Conservation (phyloP, 92 coral and sea anemone species). For the Epizoanthus illoricatus region DNA sequence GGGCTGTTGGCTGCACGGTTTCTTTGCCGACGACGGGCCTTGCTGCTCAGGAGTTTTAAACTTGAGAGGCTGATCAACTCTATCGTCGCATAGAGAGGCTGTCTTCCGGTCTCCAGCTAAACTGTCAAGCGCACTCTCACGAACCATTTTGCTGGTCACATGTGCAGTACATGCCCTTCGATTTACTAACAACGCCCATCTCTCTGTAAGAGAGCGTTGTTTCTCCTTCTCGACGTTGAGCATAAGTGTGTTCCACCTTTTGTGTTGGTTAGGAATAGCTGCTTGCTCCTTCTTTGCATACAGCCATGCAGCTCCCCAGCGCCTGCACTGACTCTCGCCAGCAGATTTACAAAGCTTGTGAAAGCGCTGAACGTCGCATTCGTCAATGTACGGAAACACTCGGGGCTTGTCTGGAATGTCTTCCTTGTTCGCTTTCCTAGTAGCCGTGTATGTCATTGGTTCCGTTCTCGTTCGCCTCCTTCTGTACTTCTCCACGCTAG, state of each 20-base stretch:
- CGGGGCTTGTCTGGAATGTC: background rate
- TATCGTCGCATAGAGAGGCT: background rate
- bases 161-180: too few relatives aligned
- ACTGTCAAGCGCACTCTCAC: background rate
- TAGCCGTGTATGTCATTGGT: background rate
- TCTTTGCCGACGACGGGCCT: background rate
- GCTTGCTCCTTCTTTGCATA: constrained; percentile 77
- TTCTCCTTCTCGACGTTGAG: constrained; percentile 67
- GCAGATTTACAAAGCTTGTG: constrained; percentile 68
- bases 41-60: background rate
- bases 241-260: constrained; percentile 61
- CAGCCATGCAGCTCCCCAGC: constrained; percentile 82
- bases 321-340: constrained; percentile 52
- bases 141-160: background rate
- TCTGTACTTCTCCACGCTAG: constrained; percentile 50
- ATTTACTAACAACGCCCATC: constrained; percentile 37
- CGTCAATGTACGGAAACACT: constrained; percentile 58
- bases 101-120: background rate
- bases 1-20: background rate
- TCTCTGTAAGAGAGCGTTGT: constrained; percentile 48
- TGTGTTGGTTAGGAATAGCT: constrained; percentile 28
- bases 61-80: background rate
- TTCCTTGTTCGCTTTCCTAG: constrained; percentile 27
- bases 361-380: constrained; percentile 48
- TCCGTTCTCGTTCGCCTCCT: constrained; percentile 36